Conservation (phyloP, 2,797 vertebrate species). For the Trachurus trachurus region DNA sequence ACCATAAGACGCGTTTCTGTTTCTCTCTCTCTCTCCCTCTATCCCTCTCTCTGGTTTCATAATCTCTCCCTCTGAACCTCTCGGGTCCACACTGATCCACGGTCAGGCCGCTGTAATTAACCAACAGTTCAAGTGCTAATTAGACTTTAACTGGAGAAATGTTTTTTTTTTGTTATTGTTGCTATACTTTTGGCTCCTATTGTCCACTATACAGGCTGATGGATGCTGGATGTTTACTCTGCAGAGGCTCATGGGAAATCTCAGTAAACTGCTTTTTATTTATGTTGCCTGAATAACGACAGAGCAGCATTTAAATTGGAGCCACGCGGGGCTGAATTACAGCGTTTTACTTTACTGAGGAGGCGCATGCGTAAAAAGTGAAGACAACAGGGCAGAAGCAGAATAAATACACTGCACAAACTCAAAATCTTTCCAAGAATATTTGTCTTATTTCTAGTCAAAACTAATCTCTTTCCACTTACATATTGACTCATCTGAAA, state of each 20-base stretch:
- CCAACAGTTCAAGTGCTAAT: slow-evolving; percentile 54
- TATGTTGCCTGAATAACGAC: slow-evolving; percentile 24
- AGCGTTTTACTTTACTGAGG: too few relatives aligned
- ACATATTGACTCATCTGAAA: too few relatives aligned
- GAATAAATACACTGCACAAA: not conserved
- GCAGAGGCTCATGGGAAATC: slow-evolving; percentile 2
- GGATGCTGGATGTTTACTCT: slow-evolving; percentile 9
- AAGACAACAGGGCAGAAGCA: not conserved
- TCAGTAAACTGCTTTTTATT: slow-evolving; percentile 45
- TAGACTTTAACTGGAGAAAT: slow-evolving; percentile 30
- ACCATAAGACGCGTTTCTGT: slow-evolving; percentile 31
- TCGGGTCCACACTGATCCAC: not conserved
- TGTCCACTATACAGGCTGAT: slow-evolving; percentile 1
- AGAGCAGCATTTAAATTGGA: slow-evolving; percentile 7
- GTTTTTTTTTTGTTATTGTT: too few relatives aligned
- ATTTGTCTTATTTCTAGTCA: too few relatives aligned
- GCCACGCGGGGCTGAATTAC: not conserved
- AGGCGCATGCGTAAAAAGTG: slow-evolving; percentile 14
- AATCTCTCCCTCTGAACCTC: slow-evolving; percentile 46
- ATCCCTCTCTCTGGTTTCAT: not conserved
- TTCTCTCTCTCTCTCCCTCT: too few relatives aligned
- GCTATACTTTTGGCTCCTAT: not conserved
- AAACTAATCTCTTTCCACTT: too few relatives aligned
- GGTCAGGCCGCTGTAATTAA: slow-evolving; percentile 48
- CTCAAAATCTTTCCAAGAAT: too few relatives aligned